phyloP scores from a whole-genome alignment of 2,797 vertebrate genomes.

The Amniataba percoides region DNA sequence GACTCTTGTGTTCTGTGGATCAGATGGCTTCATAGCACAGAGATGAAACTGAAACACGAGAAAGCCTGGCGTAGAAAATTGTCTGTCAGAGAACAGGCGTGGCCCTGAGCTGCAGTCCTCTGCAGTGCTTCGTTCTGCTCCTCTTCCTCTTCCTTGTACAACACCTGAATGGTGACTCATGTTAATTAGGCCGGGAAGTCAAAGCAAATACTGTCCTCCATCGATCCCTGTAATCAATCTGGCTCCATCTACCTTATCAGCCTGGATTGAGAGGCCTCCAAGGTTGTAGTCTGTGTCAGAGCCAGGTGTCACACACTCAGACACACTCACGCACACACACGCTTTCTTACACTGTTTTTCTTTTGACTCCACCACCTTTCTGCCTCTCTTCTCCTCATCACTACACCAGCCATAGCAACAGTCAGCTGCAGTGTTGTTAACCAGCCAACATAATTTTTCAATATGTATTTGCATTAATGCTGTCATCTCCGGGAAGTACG shows the following conservation, averaged over 20 bases:
- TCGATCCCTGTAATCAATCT: constrained; percentile 76
- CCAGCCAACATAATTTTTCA: constrained; percentile 3
- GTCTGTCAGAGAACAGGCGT: constrained; percentile 68
- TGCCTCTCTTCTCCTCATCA: constrained; percentile 22
- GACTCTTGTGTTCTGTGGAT: constrained; percentile 14
- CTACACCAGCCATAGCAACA: constrained; percentile 55
- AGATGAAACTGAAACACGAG: constrained; percentile 21
- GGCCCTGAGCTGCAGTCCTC: constrained; percentile 74
- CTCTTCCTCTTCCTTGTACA: constrained; percentile 33
- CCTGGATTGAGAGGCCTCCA: constrained; percentile 29
- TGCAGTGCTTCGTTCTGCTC: constrained; percentile 60
- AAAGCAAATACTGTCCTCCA: constrained; percentile 69
- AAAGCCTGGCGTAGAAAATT: constrained; percentile 13
- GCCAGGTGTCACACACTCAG: not conserved
- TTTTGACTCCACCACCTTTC: constrained; percentile 33
- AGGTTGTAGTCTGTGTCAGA: constrained; percentile 35
- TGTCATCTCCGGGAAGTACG: not conserved
- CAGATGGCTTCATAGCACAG: constrained; percentile 4
- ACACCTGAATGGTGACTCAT: constrained; percentile 67
- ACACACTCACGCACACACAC: not conserved
- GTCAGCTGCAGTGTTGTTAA: constrained; percentile 31
- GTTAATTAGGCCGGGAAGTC: constrained; percentile 75
- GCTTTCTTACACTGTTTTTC: not conserved
- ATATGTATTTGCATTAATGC: not conserved
- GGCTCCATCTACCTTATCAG: constrained; percentile 31